Evolutionary conservation across 1,140 invertebrate genomes (phyloP), one percentile per base, ranked within the genome.

Genomic region (Bombus superbus): DNA sequence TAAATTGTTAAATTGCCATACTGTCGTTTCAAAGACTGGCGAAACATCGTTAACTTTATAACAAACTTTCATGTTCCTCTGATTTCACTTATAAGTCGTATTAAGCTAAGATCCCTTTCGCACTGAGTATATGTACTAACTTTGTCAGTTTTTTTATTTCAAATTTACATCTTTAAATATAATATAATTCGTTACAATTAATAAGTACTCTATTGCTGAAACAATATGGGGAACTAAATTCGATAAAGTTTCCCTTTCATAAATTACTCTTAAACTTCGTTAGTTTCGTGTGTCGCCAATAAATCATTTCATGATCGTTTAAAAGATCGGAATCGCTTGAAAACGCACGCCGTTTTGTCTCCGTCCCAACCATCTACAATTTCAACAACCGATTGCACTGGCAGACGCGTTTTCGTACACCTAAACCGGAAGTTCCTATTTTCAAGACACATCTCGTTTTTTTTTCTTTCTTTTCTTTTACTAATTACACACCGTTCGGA

Each of bases 401-500:
- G 82, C 79, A 84, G 75, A 84, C 64, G 44, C 82, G 82, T 25
- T 57, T 66, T 78, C 38, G 47, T 40, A 78, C 75, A 78, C 44
- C 47, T 59, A 83, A 25, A 78, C 57, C 15, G 35, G 32, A 59
- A 69, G 64, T 78, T 25, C 2, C 75, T 84, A 78, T 40, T 71
- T 78, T 78, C 47, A 35, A 69, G 40, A 62, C 35, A 66, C 38
- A 5, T 62, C 6, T 59, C 40, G 8, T 57, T n/a, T 32, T 66
- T 32, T 38, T 59, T 62, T n/a, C n/a, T 47, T 13, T 47, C 15
- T 47, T n/a, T 66, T 66, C 6, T 40, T 44, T 38, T 44, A 9
- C 38, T 84, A 79, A 11, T 84, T 84, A 79, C 32, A 84, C 53
- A 84, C 32, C 74, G 38, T 72, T 84, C 82, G 57, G 25, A 32